phyloP scores from a whole-genome alignment of 2,888 invertebrate genomes.

The Macrophya alboannulata region DNA sequence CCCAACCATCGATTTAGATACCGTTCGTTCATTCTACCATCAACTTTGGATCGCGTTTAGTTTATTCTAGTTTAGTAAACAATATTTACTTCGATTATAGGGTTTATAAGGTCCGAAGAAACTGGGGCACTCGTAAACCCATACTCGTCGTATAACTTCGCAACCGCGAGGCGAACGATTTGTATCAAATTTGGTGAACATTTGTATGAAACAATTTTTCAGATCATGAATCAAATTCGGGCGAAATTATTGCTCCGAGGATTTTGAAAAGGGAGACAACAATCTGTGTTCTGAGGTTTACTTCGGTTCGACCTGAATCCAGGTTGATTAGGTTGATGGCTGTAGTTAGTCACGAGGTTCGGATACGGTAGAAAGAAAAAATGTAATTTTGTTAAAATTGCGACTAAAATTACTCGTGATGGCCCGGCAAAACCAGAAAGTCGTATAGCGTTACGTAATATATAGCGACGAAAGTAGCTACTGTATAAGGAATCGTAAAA shows the following conservation, averaged over 20 bases:
- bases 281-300: not conserved
- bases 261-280: not conserved
- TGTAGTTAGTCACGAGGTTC: too few relatives aligned
- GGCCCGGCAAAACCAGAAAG: not conserved
- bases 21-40: not conserved
- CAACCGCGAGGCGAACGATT: not conserved
- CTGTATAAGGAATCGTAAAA: slow-evolving; percentile 1
- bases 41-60: not conserved
- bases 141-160: not conserved
- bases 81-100: not conserved
- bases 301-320: too few relatives aligned
- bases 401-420: not conserved
- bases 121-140: not conserved
- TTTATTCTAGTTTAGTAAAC: not conserved
- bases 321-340: too few relatives aligned
- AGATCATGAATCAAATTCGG: not conserved
- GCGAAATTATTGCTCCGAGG: not conserved
- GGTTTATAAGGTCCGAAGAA: not conserved
- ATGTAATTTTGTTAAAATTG: not conserved
- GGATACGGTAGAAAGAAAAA: too few relatives aligned
- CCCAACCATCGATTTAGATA: slow-evolving; percentile 27
- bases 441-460: not conserved
- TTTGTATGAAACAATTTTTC: not conserved
- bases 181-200: too few relatives aligned
- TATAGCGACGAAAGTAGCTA: not conserved